Percentiles rank a stretch among this genome's conserved stretches.
Conservation (phyloP, 1,140 invertebrate genomes). For the Eupristina koningsbergeri region DNA sequence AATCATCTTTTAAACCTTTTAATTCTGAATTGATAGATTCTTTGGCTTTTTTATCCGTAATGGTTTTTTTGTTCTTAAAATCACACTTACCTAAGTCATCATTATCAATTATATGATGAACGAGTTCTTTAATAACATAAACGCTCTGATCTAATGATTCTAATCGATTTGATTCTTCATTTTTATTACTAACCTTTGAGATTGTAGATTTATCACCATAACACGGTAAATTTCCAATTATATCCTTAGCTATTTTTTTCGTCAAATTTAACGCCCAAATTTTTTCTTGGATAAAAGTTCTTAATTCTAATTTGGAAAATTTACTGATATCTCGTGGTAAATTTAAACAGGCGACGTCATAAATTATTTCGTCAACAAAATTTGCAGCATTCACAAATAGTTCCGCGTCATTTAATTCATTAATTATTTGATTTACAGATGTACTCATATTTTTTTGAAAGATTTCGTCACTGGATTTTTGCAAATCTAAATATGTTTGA, state of each 20-base stretch:
- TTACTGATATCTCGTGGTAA: slow-evolving; percentile 32
- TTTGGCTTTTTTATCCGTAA: slow-evolving; percentile 56
- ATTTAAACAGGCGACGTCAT: slow-evolving; percentile 52
- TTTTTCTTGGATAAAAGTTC: slow-evolving; percentile 44
- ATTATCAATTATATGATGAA: slow-evolving; percentile 63
- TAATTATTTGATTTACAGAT: slow-evolving; percentile 65
- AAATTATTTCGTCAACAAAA: slow-evolving; percentile 60
- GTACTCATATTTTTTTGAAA: slow-evolving; percentile 65
- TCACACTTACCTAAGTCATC: slow-evolving; percentile 24
- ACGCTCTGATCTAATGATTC: slow-evolving; percentile 47
- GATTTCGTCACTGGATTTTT: slow-evolving; percentile 57
- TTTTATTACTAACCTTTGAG: slow-evolving; percentile 46
- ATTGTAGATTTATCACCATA: slow-evolving; percentile 24
- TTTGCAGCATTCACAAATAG: slow-evolving; percentile 54
- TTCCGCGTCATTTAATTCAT: slow-evolving; percentile 60
- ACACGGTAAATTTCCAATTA: slow-evolving; percentile 47
- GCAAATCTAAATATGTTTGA: slow-evolving; percentile 55
- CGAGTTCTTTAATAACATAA: slow-evolving; percentile 60
- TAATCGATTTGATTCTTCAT: slow-evolving; percentile 12
- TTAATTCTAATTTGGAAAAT: slow-evolving; percentile 38
- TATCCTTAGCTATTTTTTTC: slow-evolving; percentile 51
- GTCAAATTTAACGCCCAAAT: slow-evolving; percentile 51
- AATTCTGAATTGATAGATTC: slow-evolving; percentile 58
- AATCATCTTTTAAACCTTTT: slow-evolving; percentile 51
- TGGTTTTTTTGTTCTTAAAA: slow-evolving; percentile 44